Base-by-base conservation (phyloP, 2,113 vertebrate species). In the Lepus europaeus region DNA sequence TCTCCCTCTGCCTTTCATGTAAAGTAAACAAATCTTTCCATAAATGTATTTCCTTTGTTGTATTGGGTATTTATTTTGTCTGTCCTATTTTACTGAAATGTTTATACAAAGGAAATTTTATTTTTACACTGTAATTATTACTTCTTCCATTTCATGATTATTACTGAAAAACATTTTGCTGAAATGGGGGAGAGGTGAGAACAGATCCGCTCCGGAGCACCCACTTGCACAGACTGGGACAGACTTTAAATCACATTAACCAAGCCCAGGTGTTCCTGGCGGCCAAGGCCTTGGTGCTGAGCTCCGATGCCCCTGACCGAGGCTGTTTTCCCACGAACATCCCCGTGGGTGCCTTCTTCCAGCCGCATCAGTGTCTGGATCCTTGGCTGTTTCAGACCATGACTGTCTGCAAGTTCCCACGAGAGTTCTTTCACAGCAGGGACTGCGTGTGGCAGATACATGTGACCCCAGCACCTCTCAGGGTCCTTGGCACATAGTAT, bases 291-390 rank as follows among this genome's bases (percentile, higher is more conserved):
- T 19, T 51, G 10, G n/a, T 68, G 12, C 39, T 20, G 66, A 78
- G 45, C 29, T 29, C 0, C 0, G 7, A 13, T 10, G 29, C 45
- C 39, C 2, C 61, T 22, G 3, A 10, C 1, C 1, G 36, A 25
- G 0, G 2, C n/a, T 4, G 3, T 23, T 74, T 36, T 45, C 17
- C 23, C 25, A 10, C 7, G 9, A 1, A 5, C 9, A 17, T 53
- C 16, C 19, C 20, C 6, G 16, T 2, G 12, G 1, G 9, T 5
- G 5, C 45, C 73, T 82, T 19, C 68, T 45, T 45, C 13, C 1
- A 1, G 69, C 12, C 5, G 7, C 10, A 13, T 27, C 19, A 17
- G 23, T 6, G 6, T 45, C 39, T 45, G 39, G 45, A 6, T 45
- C 45, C 72, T 23, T 12, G 27, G 51, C 8, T 10, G 2, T 25